Percentiles rank a stretch among this genome's conserved stretches.
These are phyloP conservation scores for Ctenopoma multispine DNA, from an alignment of 2,797 vertebrate species.

Conservation along the genomic window DNA sequence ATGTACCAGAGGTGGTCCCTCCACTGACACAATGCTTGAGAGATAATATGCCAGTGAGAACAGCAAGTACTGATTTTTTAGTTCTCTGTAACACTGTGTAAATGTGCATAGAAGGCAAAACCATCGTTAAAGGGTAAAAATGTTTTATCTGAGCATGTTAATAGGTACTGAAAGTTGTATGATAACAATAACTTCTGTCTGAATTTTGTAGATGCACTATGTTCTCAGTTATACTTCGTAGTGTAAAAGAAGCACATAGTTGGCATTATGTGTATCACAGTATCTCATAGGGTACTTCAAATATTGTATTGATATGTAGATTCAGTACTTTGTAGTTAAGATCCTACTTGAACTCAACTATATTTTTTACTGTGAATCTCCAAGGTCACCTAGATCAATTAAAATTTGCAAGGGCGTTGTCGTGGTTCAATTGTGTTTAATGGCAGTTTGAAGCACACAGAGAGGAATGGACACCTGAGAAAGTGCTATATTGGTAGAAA, in stretches of 20 bases:
- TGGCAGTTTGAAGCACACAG: conserved; percentile 52
- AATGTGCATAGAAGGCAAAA: neutral
- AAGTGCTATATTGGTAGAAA: conserved; percentile 29
- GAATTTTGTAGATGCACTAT: neutral
- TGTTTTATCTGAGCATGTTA: neutral
- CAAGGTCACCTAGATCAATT: conserved; percentile 36
- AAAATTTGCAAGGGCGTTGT: conserved; percentile 40
- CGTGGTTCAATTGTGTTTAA: conserved; percentile 35
- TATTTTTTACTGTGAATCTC: conserved; percentile 37
- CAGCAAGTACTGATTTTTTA: neutral
- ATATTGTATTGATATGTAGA: neutral
- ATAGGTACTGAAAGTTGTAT: conserved; percentile 16
- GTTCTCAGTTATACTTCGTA: conserved; percentile 30
- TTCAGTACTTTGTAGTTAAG: neutral
- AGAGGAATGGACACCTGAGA: conserved; percentile 59
- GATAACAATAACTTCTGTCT: conserved; percentile 8
- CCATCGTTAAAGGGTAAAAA: neutral
- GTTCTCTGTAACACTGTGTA: neutral
- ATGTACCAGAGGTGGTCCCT: neutral
- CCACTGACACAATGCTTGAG: neutral
- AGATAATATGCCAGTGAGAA: neutral
- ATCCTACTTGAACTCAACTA: neutral
- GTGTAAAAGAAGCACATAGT: neutral
- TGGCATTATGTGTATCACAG: too few species aligned
- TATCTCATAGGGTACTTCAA: neutral